Evolutionary conservation across 2,797 vertebrate species (phyloP), one percentile per base, ranked within the genome.

Genomic region (Synanceia verrucosa): DNA sequence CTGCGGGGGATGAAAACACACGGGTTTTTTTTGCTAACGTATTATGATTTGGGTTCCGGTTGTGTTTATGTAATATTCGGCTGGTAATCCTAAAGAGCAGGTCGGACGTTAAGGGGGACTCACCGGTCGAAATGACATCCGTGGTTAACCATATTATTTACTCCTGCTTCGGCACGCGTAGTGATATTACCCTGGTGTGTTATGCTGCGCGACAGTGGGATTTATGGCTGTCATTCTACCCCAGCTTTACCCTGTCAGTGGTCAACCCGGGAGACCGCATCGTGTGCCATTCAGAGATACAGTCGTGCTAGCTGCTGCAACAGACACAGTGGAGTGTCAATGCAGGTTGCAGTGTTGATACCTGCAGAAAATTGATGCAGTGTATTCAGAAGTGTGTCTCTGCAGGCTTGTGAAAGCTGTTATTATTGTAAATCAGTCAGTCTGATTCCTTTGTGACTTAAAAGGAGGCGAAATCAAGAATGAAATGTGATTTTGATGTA

Each of bases 51-150:
- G 76, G 76, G 79, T 90, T 89, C 88, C 78, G 81, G 82, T 72
- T 76, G 86, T 89, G 88, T 94, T 93, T 92, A 92, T 93, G 88
- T 91, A 91, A 93, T 88, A 73, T 79, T 70, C 60, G 62, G 36
- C 66, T 67, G 55, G 34, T 81, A 77, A 86, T 76, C 72, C 68
- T 72, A 34, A 1, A 16, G 21, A 76, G 36, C 68, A 21, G 37
- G 70, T 61, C 73, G 48, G 57, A 63, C 65, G 28, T n/a, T n/a
- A n/a, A n/a, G n/a, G 44, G 33, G 12, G 33, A 47, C 61, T 43
- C 55, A 18, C 63, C 53, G 57, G 59, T 58, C 50, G 10, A 23
- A 76, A 81, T 53, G 1, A 46, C 58, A 46, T 3, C 13, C 10
- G 33, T 1, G 37, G 3, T 46, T 5, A 6, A 16, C 5, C 14